Evolutionary conservation across 1,140 invertebrate genomes (phyloP), one percentile per base, ranked within the genome.

Genomic region (Neotoxoptera formosana): DNA sequence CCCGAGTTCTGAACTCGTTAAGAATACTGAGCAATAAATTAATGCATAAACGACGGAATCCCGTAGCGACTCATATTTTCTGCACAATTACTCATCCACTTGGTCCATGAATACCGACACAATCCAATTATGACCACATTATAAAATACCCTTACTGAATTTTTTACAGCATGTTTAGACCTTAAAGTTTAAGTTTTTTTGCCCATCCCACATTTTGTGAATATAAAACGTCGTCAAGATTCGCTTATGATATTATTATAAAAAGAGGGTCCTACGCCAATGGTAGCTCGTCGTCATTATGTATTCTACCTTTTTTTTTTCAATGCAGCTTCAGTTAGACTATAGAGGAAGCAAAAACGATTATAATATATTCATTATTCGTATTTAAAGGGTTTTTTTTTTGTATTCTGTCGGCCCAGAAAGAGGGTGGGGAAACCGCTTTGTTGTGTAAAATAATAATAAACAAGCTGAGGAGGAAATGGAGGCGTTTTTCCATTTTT

Each of bases 311-410:
- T 90, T 90, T 67, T 53, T 67, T 53, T 89, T 30, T 60, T 60
- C 88, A 60, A 56, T 67, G 11, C 89, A 90, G 56, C 89, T 90
- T 47, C 53, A 45, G 89, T 60, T 60, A 67, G 53, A 60, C 89
- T 60, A 34, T 67, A 90, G 53, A 90, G 89, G 36, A 90, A 90
- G 89, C 89, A 67, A 53, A 89, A 89, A 67, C 89, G 89, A 90
- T 90, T 90, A 90, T 90, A 90, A 90, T 90, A 90, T 67, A 90
- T 90, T 90, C 89, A 90, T 90, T 90, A 90, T 90, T 90, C 89
- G 53, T 67, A 67, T 90, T 90, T 90, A 90, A 90, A 90, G 41
- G 89, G 89, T 9, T 30, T 60, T 90, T 60, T 86, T 87, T 89
- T 89, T 89, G 51, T 53, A 89, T 89, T 89, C 51, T 53, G 88